A percentile compares a stretch with the other conserved stretches of the same genome.
These are phyloP conservation scores for Lagocephalus sceleratus DNA, from an alignment of 2,797 vertebrate species.

Conservation along the genomic window DNA sequence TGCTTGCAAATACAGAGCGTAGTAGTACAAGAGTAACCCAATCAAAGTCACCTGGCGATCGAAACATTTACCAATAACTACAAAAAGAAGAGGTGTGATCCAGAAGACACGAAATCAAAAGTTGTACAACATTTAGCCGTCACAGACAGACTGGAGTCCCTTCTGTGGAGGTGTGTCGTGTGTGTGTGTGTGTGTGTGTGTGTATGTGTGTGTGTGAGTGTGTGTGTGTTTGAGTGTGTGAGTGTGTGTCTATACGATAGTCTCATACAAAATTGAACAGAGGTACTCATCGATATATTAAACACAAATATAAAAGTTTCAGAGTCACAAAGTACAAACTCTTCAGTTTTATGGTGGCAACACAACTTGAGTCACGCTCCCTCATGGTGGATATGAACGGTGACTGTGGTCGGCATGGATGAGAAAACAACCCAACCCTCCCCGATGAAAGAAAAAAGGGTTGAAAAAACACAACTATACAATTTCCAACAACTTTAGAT, in stretches of 20 bases:
- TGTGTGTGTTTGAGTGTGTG: slow-evolving; percentile 52
- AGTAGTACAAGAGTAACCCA: slow-evolving; percentile 88
- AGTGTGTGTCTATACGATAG: slow-evolving; percentile 72
- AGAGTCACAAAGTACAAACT: slow-evolving; percentile 84
- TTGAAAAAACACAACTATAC: slow-evolving; percentile 13
- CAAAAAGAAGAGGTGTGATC: slow-evolving; percentile 78
- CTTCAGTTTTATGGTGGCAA: slow-evolving; percentile 79
- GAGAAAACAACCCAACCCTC: neutral
- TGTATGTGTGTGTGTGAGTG: slow-evolving; percentile 43
- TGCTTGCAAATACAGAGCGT: slow-evolving; percentile 89
- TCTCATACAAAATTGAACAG: slow-evolving; percentile 84
- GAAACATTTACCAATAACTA: slow-evolving; percentile 78
- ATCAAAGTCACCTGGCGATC: slow-evolving; percentile 82
- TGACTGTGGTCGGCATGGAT: slow-evolving; percentile 52
- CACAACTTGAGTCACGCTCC: slow-evolving; percentile 70
- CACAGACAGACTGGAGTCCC: slow-evolving; percentile 72
- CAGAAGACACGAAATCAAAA: slow-evolving; percentile 78
- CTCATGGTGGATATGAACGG: slow-evolving; percentile 59
- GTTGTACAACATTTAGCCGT: slow-evolving; percentile 74
- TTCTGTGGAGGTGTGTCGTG: slow-evolving; percentile 60
- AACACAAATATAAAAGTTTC: slow-evolving; percentile 85
- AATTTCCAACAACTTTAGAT: neutral
- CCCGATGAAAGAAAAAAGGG: neutral
- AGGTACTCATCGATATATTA: slow-evolving; percentile 86
- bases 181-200: slow-evolving; percentile 47